These are phyloP conservation scores for Colossoma macropomum DNA, from an alignment of 2,113 vertebrate genomes.

Conservation along the genomic window DNA sequence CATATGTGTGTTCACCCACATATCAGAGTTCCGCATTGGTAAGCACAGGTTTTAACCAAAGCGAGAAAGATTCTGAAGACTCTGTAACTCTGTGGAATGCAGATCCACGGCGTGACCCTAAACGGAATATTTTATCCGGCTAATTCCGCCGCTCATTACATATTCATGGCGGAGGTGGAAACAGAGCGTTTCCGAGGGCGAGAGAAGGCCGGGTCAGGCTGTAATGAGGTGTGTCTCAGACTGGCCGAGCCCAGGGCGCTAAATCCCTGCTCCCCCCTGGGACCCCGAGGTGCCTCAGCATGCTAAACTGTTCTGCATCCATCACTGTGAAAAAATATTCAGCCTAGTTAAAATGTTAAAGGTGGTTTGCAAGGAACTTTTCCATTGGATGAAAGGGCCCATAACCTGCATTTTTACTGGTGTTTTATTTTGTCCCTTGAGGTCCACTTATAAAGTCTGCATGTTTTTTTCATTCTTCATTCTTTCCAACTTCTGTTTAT, in stretches of 20 bases:
- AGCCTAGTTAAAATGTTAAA: neutral
- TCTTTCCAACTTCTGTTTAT: too few species aligned
- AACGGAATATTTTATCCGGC: constrained; percentile 30
- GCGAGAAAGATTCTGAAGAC: neutral
- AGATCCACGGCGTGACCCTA: constrained; percentile 23
- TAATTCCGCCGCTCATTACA: constrained; percentile 31
- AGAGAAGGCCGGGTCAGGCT: constrained; percentile 17
- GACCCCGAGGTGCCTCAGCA: neutral
- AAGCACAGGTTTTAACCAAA: neutral
- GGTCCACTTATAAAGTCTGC: neutral
- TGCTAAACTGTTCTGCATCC: neutral
- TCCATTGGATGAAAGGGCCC: neutral
- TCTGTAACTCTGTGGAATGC: neutral
- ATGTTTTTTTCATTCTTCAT: too few species aligned
- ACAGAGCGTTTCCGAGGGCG: neutral
- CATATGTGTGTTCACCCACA: too few species aligned
- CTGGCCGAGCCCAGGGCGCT: neutral
- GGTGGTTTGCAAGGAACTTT: neutral
- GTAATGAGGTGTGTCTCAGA: constrained; percentile 18
- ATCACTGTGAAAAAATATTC: neutral
- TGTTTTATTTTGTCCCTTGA: neutral
- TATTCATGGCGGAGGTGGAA: constrained; percentile 39
- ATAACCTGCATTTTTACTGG: neutral
- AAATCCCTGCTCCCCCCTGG: neutral
- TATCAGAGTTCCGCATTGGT: too few species aligned